A percentile compares a stretch with the other conserved stretches of the same genome.
phyloP scores from a whole-genome alignment of 2,888 invertebrate species.

The Lathronympha strigana region DNA sequence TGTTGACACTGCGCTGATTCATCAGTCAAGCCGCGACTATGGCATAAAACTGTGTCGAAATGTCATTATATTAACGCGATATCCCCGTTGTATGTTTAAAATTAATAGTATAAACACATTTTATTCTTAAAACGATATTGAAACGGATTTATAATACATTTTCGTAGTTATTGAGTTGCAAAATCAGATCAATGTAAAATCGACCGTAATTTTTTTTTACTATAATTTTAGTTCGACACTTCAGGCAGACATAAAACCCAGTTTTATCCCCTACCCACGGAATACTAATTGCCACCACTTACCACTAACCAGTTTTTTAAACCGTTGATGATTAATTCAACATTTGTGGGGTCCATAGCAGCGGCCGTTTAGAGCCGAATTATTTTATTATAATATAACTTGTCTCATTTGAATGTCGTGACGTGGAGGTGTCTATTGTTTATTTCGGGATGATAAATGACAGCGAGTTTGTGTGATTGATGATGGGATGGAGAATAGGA shows the following conservation, averaged over 20 bases:
- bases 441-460: constrained; percentile 59
- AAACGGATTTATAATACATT: no score
- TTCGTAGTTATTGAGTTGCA: no score
- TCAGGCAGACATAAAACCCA: neutral
- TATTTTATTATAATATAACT: constrained; percentile 74
- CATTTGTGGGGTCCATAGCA: neutral
- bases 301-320: constrained; percentile 9
- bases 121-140: no score
- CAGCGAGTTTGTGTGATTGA: constrained; percentile 25
- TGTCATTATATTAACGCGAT: no score
- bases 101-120: no score
- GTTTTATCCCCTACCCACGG: neutral
- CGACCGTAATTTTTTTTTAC: no score
- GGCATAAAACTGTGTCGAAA: no score
- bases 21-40: no score
- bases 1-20: no score
- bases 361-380: constrained; percentile 44
- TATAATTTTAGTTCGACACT: no score
- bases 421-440: constrained; percentile 17
- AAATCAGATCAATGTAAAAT: no score
- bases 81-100: no score
- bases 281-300: constrained; percentile 1
- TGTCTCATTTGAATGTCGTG: constrained; percentile 34
- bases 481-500: neutral
- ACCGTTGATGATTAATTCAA: constrained; percentile 10